Base-by-base conservation (phyloP, 2,888 invertebrate species). In the Drosophila macrothrix region DNA sequence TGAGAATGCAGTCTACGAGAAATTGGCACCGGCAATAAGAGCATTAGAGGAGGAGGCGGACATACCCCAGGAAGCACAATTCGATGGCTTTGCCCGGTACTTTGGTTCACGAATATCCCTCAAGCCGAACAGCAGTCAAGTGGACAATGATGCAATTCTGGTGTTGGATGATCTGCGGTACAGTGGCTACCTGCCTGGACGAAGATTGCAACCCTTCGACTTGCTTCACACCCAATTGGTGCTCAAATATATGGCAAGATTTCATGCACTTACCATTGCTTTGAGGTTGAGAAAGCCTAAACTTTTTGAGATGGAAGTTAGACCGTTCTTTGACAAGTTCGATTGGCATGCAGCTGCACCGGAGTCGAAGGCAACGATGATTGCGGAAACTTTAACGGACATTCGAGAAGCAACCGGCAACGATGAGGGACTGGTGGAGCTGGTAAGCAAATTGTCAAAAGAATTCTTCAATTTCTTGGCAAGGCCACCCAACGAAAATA, bases 331-430 rank as follows among this genome's bases (percentile, higher is more conserved):
- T 37, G 7, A 55, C 0, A 84, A 84, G 39, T 84, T 84, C 16
- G 89, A 84, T 49, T 84, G 89, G 83, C 83, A 84, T 78, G 84
- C 71, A 10, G 76, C 63, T 9, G 89, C 89, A 0, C 88, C 88
- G 4, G 83, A 84, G 16, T 73, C 71, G 35, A 84, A 87, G 49
- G 69, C 68, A 7, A 60, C 66, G 0, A 84, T 89, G 88, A 84
- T 82, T 33, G 37, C 52, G 7, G 82, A 84, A 56, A 84, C 83
- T 6, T 64, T 89, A 22, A 52, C 41, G 41, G 89, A 84, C 46
- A 60, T 89, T 7, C 63, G 56, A 12, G 50, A 43, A 55, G 83
- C 67, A 28, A 87, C 88, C 16, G 53, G 67, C 41, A 79, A 84
- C 9, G 61, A 87, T 29, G 52, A 56, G 7, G 33, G 12, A 1